phyloP scores from a whole-genome alignment of 2,797 vertebrate genomes.

The Myoxocephalus aenaeus region DNA sequence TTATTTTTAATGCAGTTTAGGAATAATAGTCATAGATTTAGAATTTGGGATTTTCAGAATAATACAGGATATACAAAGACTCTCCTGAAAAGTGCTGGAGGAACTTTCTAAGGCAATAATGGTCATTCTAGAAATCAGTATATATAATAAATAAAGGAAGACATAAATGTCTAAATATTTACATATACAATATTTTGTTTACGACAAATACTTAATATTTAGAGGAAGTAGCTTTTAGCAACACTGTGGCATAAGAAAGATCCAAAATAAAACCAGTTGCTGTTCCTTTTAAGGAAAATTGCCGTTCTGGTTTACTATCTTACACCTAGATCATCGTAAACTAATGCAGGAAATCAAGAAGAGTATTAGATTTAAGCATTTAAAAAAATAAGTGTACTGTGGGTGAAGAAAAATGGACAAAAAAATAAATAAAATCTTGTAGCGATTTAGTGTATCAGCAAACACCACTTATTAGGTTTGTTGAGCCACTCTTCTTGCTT shows the following conservation, averaged over 20 bases:
- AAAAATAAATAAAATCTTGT: neutral
- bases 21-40: neutral
- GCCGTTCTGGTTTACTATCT: neutral
- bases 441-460: neutral
- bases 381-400: neutral
- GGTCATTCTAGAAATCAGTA: neutral
- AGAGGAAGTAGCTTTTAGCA: neutral
- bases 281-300: slow-evolving; percentile 1
- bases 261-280: slow-evolving; percentile 7
- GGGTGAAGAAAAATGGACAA: neutral
- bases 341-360: neutral
- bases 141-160: neutral
- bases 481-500: neutral
- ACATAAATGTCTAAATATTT: neutral
- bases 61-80: neutral
- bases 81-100: neutral
- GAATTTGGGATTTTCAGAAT: neutral
- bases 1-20: neutral
- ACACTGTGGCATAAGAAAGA: neutral
- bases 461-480: neutral
- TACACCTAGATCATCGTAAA: neutral
- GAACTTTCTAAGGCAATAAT: neutral
- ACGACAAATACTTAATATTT: neutral
- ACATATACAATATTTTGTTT: neutral
- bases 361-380: neutral